Percentiles rank a stretch among this genome's conserved stretches.
Conservation (phyloP, 2,888 invertebrate species). For the Fragum sueziense region DNA sequence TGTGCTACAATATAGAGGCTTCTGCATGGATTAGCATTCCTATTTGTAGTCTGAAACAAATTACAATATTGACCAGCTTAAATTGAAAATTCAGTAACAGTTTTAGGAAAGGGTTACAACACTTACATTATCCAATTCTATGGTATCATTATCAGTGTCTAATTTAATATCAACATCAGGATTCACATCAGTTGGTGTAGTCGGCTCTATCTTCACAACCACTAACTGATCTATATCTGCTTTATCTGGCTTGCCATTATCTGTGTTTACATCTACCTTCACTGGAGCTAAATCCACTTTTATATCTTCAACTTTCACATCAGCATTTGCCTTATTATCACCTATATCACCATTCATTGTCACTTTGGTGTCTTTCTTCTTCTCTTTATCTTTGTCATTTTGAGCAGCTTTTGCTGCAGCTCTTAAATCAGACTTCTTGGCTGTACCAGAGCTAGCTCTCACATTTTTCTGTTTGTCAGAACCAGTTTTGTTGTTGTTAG, state of each 20-base stretch:
- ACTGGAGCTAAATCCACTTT: background rate
- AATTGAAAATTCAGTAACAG: too few relatives aligned
- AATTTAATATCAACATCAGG: background rate
- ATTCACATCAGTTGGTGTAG: background rate
- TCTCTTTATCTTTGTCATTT: background rate
- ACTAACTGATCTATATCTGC: too few relatives aligned
- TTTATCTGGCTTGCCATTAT: too few relatives aligned
- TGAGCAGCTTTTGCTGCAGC: conserved; percentile 2
- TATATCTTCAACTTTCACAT: background rate
- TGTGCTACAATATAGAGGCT: too few relatives aligned
- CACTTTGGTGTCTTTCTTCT: conserved; percentile 13
- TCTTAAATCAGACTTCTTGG: conserved; percentile 6
- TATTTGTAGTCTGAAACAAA: too few relatives aligned
- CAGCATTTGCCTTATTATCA: conserved; percentile 10
- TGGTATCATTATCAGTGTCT: conserved; percentile 24
- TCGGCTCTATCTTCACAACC: background rate
- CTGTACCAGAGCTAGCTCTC: background rate
- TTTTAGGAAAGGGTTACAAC: too few relatives aligned
- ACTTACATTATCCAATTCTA: conserved; percentile 10
- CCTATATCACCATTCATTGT: conserved; percentile 12
- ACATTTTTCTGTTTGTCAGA: background rate
- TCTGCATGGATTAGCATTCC: too few relatives aligned
- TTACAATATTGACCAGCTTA: too few relatives aligned
- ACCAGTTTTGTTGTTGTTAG: conserved; percentile 10
- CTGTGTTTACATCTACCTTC: background rate